A percentile compares a stretch with the other conserved stretches of the same genome.
Conservation (phyloP, 2,888 invertebrate genomes). For the Hirtodrosophila duncani region DNA sequence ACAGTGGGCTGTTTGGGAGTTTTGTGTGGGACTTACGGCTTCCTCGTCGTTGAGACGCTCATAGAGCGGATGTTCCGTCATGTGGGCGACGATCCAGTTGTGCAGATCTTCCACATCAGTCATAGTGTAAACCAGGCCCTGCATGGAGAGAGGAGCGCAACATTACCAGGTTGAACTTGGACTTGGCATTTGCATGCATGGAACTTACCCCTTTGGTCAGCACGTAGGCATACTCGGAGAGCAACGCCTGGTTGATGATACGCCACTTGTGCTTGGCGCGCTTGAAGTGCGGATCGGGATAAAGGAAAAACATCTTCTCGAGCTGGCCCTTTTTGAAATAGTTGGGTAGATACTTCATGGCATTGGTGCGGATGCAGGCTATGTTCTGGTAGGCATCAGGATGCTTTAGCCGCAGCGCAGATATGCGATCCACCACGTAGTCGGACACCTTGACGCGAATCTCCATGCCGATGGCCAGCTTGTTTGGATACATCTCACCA, state of each 20-base stretch:
- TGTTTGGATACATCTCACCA: conserved; percentile 93
- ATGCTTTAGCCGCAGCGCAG: conserved; percentile 86
- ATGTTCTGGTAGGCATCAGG: conserved; percentile 92
- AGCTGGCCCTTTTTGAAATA: conserved; percentile 97
- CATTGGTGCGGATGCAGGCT: conserved; percentile 96
- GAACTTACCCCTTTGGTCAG: conserved; percentile 86
- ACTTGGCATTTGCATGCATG: background rate
- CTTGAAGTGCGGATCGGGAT: conserved; percentile 99
- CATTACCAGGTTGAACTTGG: background rate
- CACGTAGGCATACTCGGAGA: conserved; percentile 98
- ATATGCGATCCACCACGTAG: conserved; percentile 96
- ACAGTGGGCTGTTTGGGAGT: background rate
- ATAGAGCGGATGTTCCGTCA: conserved; percentile 94
- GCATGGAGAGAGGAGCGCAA: conserved; percentile 33
- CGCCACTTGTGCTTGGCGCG: conserved; percentile 99
- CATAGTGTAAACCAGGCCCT: conserved; percentile 96
- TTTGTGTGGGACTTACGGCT: conserved; percentile 81
- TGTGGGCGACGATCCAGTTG: conserved; percentile 97
- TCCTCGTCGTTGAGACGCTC: conserved; percentile 85
- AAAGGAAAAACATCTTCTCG: conserved; percentile 98
- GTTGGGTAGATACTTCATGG: conserved; percentile 99
- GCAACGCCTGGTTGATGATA: conserved; percentile 93
- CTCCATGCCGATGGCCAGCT: conserved; percentile 95
- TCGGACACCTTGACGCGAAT: conserved; percentile 99
- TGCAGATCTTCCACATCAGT: conserved; percentile 98